These are phyloP conservation scores for Drymonia ruficornis DNA, from an alignment of 2,888 invertebrate species.

Conservation along the genomic window DNA sequence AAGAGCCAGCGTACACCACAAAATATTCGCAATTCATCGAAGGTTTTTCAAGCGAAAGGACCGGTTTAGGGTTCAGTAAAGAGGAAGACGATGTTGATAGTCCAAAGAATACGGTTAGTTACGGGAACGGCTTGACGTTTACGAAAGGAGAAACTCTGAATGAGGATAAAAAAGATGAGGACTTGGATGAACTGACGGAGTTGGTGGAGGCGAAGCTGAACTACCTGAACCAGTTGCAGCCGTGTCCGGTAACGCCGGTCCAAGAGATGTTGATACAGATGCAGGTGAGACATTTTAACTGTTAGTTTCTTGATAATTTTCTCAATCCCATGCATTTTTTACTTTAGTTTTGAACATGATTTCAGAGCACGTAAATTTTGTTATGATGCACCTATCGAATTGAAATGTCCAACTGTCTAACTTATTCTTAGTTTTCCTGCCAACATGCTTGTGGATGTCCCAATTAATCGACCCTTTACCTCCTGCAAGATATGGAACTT, in stretches of 20 bases:
- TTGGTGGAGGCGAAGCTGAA: slow-evolving; percentile 81
- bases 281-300: slow-evolving; percentile 67
- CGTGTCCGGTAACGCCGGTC: slow-evolving; percentile 74
- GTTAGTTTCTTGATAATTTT: too few relatives aligned
- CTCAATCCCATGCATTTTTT: too few relatives aligned
- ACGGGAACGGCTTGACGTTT: slow-evolving; percentile 76
- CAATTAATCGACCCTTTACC: too few relatives aligned
- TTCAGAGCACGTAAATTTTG: too few relatives aligned
- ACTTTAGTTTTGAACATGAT: too few relatives aligned
- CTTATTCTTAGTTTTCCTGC: too few relatives aligned
- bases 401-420: too few relatives aligned
- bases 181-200: slow-evolving; percentile 64
- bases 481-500: too few relatives aligned
- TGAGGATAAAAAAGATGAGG: slow-evolving; percentile 68
- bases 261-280: slow-evolving; percentile 84
- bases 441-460: too few relatives aligned
- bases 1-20: slow-evolving; percentile 69
- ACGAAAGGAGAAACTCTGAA: slow-evolving; percentile 82
- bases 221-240: slow-evolving; percentile 78
- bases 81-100: slow-evolving; percentile 50
- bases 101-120: slow-evolving; percentile 68
- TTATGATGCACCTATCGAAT: too few relatives aligned
- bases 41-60: slow-evolving; percentile 72
- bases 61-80: slow-evolving; percentile 77
- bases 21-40: slow-evolving; percentile 78